A percentile compares a stretch with the other conserved stretches of the same genome.
phyloP scores from a whole-genome alignment of 2,888 invertebrate genomes.

The Agrenia bidenticulata region DNA sequence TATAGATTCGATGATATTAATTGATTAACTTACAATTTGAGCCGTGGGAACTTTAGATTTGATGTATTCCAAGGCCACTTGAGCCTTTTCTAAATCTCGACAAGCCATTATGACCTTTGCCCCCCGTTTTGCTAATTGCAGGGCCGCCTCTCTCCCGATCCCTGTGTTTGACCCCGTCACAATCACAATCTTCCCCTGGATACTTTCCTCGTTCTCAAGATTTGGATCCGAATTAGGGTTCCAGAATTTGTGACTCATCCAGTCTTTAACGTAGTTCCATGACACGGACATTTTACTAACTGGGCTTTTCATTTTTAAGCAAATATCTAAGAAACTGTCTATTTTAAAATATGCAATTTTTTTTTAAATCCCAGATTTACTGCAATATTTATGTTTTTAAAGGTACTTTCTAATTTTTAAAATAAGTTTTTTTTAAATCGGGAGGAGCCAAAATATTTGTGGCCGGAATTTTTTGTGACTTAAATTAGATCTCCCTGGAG shows the following conservation, averaged over 20 bases:
- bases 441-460: no score
- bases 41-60: constrained; percentile 16
- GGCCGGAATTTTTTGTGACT: no score
- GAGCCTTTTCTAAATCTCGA: constrained; percentile 37
- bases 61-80: constrained; percentile 32
- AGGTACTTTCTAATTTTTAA: no score
- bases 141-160: constrained; percentile 29
- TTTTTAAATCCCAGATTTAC: no score
- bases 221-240: neutral
- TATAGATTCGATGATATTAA: neutral
- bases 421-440: no score
- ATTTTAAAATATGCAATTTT: no score
- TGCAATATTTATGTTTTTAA: no score
- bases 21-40: constrained; percentile 28
- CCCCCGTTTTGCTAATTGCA: constrained; percentile 39
- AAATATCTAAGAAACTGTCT: no score
- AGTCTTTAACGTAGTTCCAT: neutral
- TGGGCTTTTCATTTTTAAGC: neutral
- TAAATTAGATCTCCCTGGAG: no score
- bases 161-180: constrained; percentile 41
- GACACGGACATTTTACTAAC: neutral
- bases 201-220: constrained; percentile 32
- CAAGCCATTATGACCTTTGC: constrained; percentile 38
- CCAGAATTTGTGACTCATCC: neutral
- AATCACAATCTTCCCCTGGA: constrained; percentile 38